These are phyloP conservation scores for Gymnoscopelus braueri DNA, from an alignment of 2,797 vertebrate species.

Conservation along the genomic window DNA sequence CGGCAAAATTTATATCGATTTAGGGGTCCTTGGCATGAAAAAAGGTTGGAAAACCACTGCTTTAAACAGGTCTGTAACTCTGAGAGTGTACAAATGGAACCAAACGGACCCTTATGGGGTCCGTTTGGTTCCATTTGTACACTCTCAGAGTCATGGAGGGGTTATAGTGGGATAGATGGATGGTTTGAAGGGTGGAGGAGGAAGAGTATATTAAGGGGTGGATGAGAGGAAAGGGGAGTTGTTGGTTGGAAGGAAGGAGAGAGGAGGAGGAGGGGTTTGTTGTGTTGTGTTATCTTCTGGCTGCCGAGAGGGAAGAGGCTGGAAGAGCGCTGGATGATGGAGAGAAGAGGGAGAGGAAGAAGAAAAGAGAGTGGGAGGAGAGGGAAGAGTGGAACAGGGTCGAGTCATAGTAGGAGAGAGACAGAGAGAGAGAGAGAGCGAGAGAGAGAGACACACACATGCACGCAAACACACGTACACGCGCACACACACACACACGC, in stretches of 20 bases:
- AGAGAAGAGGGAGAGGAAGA: conserved; percentile 17
- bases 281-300: not conserved
- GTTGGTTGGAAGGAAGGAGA: not conserved
- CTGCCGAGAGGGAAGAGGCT: conserved; percentile 33
- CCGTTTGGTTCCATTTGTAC: no score
- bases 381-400: no score
- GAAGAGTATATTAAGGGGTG: no score
- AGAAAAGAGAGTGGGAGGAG: not conserved
- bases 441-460: not conserved
- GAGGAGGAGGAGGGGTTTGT: conserved; percentile 2
- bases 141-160: no score
- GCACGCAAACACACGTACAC: no score
- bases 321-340: conserved; percentile 22
- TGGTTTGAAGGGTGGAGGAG: no score
- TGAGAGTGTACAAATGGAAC: no score
- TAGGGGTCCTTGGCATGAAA: no score
- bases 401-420: conserved; percentile 50
- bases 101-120: no score
- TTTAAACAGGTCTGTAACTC: not conserved
- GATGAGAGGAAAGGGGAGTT: not conserved
- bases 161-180: no score
- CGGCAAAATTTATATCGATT: no score
- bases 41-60: no score
- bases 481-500: not conserved
- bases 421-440: conserved; percentile 41